phyloP scores from a whole-genome alignment of 2,113 vertebrate genomes.

The Leucosticte australis region DNA sequence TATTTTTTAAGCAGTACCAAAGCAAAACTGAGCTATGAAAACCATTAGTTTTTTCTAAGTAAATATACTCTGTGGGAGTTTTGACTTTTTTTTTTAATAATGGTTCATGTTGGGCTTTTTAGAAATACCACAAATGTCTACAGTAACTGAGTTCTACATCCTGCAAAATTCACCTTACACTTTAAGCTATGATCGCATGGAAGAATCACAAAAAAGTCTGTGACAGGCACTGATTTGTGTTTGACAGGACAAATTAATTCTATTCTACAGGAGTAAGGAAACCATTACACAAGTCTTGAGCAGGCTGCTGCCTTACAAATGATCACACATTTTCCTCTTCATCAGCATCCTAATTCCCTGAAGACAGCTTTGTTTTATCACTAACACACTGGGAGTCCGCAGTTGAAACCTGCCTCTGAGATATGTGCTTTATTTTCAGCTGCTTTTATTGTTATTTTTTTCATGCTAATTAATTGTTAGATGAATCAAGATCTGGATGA shows the following conservation, averaged over 20 bases:
- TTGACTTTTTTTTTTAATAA: background rate
- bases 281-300: background rate
- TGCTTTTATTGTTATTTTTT: background rate
- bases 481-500: background rate
- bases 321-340: conserved; percentile 44
- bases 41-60: background rate
- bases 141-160: background rate
- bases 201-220: background rate
- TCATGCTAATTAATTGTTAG: background rate
- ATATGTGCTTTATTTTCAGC: background rate
- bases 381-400: background rate
- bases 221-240: background rate
- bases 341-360: conserved; percentile 54
- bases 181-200: background rate
- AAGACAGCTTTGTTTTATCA: conserved; percentile 4
- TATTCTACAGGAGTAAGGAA: background rate
- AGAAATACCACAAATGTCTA: background rate
- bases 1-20: background rate
- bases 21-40: background rate
- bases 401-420: background rate
- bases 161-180: background rate
- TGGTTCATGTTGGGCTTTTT: background rate
- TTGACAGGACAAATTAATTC: conserved; percentile 1
- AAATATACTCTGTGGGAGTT: background rate
- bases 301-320: conserved; percentile 9